phyloP scores from a whole-genome alignment of 2,888 invertebrate genomes.

The Willowsia nigromaculata region DNA sequence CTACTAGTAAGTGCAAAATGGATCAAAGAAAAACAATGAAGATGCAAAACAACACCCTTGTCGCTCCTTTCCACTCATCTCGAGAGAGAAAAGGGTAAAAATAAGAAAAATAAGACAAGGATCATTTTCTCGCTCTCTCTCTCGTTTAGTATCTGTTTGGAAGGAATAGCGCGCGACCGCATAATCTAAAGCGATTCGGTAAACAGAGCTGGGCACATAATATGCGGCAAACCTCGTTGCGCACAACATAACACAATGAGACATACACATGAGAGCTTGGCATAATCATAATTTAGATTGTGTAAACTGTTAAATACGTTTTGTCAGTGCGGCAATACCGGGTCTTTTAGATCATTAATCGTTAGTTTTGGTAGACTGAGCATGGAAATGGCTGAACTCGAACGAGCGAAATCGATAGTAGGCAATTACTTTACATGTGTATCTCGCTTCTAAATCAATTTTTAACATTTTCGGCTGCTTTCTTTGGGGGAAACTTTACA shows the following conservation, averaged over 20 bases:
- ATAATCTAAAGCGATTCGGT: background rate
- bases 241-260: background rate
- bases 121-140: background rate
- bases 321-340: background rate
- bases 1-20: constrained; percentile 4
- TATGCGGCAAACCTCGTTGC: background rate
- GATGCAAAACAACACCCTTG: constrained; percentile 39
- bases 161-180: background rate
- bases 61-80: constrained; percentile 1
- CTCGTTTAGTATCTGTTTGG: background rate
- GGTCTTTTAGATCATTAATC: background rate
- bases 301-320: constrained; percentile 1
- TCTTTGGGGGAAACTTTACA: too few relatives aligned
- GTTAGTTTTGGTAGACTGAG: background rate
- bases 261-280: background rate
- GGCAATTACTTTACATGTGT: background rate
- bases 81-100: background rate
- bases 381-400: background rate
- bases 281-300: background rate
- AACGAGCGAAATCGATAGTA: background rate
- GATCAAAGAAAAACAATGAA: constrained; percentile 48
- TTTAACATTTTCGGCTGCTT: too few relatives aligned
- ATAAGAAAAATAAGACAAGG: background rate
- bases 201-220: background rate
- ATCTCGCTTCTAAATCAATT: background rate